Base-by-base conservation (phyloP, 2,113 vertebrate genomes). In the Bettongia penicillata region DNA sequence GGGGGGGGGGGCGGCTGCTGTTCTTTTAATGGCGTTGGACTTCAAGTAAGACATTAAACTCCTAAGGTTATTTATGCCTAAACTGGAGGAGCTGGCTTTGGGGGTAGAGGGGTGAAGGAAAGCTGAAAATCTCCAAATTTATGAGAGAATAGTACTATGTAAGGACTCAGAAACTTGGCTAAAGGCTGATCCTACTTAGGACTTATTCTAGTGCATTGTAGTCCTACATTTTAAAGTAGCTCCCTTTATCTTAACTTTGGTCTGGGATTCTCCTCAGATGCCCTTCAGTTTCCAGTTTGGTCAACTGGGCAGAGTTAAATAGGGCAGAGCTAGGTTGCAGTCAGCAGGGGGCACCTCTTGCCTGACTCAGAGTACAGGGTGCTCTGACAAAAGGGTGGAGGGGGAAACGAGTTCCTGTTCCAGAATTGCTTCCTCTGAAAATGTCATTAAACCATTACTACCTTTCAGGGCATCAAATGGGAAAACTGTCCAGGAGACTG, bases 401-500 rank as follows among this genome's bases (percentile, higher is more conserved):
- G 92, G 97, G 96, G 92, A 92, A 91, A 90, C 97, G 61, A 93
- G 96, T 97, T 98, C 97, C 96, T 97, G 48, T 96, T 97, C 91
- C 43, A 97, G 97, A 98, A 98, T 98, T 98, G 98, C 98, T 99
- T 99, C 98, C 98, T 98, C 98, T 98, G 98, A 97, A 98, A 98
- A 98, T 97, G 98, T 97, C 97, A 96, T 98, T 98, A 98, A 98
- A 97, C 98, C 97, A 97, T 98, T 98, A 98, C 98, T 98, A 93
- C 98, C 97, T 98, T 97, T 96, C 96, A 97, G 97, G 94, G 94
- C 97, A 97, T 98, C 97, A 98, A 98, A 98, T 97, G 95, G 96
- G 98, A 97, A 98, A 98, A 98, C 97, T 98, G 98, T 97, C 92
- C 43, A 2, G 98, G 97, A 96, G 96, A 95, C 91, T 90, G 97